Base-by-base conservation (phyloP, 2,113 vertebrate species). In the Cryptomyrus ogoouensis region DNA sequence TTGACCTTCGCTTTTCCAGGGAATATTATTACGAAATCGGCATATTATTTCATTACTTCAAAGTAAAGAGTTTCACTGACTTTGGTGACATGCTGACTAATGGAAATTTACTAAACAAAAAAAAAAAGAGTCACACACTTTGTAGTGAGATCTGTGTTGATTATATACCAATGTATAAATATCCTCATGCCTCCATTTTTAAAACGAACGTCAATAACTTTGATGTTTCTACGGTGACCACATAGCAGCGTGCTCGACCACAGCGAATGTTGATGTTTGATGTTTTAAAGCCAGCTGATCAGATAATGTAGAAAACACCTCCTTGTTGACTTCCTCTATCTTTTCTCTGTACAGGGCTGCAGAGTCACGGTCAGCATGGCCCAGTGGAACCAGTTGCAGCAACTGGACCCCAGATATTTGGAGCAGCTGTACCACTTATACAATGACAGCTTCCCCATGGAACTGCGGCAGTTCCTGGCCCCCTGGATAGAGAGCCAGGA, bases 401-500 rank as follows among this genome's bases (percentile, higher is more conserved):
- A 99, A 95, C 95, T 99, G 56, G 98, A 99, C 94, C 98, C 98
- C 0, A 95, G 98, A 62, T 99, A 99, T 93, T 94, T 99, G 96
- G 98, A 99, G 94, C 98, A 99, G 94, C 96, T 99, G n/a, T 98
- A 99, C 93, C 98, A 99, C 93, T 95, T 99, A 86, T 99, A 99
- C 95, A 99, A 98, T 0, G 98, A 99, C 96, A 99, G 98, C 95
- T 99, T 99, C 89, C 98, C 98, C 2, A 99, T 99, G 98, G 98
- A 99, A 94, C 96, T 99, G 0, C 95, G 98, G 88, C 98, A 99
- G 94, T 99, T 99, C 91, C 96, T 99, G 70, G 98, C 98, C 5
- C 97, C 98, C 0, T 99, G 98, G 98, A 99, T 99, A 0, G 98
- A 99, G 93, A 99, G 97, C 94, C 98, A 99, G 93, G 98, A 99